These are phyloP conservation scores for Steatocranus sp. DNA, from an alignment of 2,797 vertebrate genomes.

Conservation along the genomic window DNA sequence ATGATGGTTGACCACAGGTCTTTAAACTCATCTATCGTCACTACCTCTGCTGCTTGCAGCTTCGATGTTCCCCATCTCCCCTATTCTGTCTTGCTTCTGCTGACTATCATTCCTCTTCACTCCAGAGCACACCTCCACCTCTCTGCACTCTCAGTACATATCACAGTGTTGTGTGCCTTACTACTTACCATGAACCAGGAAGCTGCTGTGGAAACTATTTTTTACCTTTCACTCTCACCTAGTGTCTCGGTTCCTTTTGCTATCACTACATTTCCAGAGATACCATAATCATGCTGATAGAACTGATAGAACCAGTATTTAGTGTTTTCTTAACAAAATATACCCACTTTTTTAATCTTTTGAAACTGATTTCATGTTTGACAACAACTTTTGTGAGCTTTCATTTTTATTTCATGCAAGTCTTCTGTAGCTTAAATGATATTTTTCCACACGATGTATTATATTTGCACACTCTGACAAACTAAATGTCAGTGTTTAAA, in stretches of 20 bases:
- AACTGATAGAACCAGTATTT: neutral
- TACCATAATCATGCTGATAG: neutral
- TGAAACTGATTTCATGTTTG: neutral
- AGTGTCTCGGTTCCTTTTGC: neutral
- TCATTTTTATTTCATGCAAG: neutral
- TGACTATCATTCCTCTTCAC: neutral
- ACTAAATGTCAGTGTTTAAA: neutral
- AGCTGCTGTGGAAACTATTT: neutral
- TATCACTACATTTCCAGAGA: fast-evolving
- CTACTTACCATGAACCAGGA: neutral
- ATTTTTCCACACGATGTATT: neutral
- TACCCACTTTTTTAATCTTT: fast-evolving
- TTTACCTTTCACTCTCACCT: neutral
- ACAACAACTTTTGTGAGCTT: neutral
- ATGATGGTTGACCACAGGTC: neutral
- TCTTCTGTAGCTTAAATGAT: neutral
- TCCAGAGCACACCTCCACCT: neutral
- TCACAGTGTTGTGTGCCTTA: neutral
- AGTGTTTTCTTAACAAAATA: neutral
- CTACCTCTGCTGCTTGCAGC: neutral
- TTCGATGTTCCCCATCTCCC: neutral
- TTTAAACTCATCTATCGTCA: neutral
- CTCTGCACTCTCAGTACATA: neutral
- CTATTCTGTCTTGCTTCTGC: neutral
- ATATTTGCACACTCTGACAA: neutral